These are phyloP conservation scores for Osmoderma eremita DNA, from an alignment of 2,888 invertebrate species.

Conservation along the genomic window DNA sequence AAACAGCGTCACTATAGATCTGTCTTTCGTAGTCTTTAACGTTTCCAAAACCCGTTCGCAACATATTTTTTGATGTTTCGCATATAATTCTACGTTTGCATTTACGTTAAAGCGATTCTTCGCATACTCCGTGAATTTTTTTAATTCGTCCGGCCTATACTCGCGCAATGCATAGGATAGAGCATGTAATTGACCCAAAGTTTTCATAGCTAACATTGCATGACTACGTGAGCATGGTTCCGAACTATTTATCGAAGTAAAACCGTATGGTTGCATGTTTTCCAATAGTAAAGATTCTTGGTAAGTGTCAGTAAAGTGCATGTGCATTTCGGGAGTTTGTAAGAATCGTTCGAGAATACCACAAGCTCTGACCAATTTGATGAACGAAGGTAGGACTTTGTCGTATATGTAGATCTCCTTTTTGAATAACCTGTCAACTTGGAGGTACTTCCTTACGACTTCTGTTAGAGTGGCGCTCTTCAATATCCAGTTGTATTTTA, in stretches of 20 bases:
- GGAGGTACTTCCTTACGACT: conserved; percentile 48
- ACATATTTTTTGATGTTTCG: conserved; percentile 26
- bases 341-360: conserved; percentile 44
- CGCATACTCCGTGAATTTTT: conserved; percentile 46
- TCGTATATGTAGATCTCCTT: conserved; percentile 55
- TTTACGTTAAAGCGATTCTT: conserved; percentile 46
- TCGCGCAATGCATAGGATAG: conserved; percentile 54
- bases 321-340: conserved; percentile 45
- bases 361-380: conserved; percentile 48
- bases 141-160: conserved; percentile 49
- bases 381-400: conserved; percentile 50
- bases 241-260: conserved; percentile 44
- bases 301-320: conserved; percentile 44
- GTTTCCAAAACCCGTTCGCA: conserved; percentile 31
- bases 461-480: conserved; percentile 52
- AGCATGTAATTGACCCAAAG: conserved; percentile 54
- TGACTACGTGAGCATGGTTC: conserved; percentile 52
- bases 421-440: conserved; percentile 50
- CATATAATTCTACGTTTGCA: conserved; percentile 16
- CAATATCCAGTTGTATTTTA: conserved; percentile 50
- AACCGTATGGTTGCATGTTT: conserved; percentile 51
- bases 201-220: conserved; percentile 49
- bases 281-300: conserved; percentile 52
- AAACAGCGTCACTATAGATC: conserved; percentile 41
- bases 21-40: conserved; percentile 41